Conservation (phyloP, 2,888 invertebrate species). For the Ptilodon capucinus region DNA sequence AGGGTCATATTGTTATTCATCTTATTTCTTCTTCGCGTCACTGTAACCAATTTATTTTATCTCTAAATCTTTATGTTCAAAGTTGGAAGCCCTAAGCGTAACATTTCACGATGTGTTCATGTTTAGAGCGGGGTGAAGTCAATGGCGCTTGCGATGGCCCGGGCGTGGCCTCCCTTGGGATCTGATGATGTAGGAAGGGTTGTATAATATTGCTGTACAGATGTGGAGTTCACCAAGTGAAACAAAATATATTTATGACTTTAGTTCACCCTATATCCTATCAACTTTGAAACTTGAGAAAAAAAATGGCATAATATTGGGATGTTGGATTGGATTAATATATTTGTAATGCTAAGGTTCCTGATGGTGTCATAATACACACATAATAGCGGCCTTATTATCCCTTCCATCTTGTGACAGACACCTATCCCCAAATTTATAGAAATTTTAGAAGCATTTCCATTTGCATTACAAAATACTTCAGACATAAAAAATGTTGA, state of each 20-base stretch:
- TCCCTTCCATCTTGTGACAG: no score
- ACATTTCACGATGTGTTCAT: slow-evolving; percentile 4
- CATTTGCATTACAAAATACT: no score
- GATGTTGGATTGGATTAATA: no score
- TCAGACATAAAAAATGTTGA: no score
- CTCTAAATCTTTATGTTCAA: background rate
- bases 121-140: slow-evolving; percentile 30
- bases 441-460: no score
- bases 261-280: background rate
- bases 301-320: no score
- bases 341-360: no score
- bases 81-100: background rate
- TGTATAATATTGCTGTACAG: slow-evolving; percentile 22
- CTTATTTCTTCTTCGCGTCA: background rate
- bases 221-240: background rate
- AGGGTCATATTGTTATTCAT: no score
- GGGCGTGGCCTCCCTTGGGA: slow-evolving; percentile 57
- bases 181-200: slow-evolving; percentile 39
- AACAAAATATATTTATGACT: background rate
- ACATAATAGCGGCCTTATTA: no score
- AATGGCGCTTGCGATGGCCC: slow-evolving; percentile 58
- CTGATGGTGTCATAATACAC: no score
- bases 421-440: no score
- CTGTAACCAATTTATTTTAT: background rate
- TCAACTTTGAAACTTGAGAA: no score